These are phyloP conservation scores for Rhynchopsitta pachyrhyncha DNA, from an alignment of 2,113 vertebrate genomes.

Conservation along the genomic window DNA sequence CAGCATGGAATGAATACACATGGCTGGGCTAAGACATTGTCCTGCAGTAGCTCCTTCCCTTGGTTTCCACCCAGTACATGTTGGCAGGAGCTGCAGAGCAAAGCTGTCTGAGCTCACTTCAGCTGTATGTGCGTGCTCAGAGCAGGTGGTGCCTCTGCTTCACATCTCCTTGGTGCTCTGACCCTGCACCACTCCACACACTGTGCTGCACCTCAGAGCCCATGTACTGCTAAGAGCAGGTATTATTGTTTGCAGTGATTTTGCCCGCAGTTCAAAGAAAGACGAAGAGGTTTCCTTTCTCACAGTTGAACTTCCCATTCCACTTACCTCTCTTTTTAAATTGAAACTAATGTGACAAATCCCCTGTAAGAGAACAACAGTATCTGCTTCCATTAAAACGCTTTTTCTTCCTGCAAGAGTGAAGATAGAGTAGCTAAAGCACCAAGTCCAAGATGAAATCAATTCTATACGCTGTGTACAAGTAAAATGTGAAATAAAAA, in stretches of 20 bases:
- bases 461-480: neutral
- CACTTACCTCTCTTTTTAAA: neutral
- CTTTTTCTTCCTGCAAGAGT: neutral
- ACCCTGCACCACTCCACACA: accelerated
- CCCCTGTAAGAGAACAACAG: neutral
- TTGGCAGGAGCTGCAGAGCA: accelerated
- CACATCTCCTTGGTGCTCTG: accelerated
- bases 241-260: accelerated
- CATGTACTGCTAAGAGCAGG: accelerated
- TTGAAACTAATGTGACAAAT: neutral
- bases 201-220: neutral
- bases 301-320: neutral
- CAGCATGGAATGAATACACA: accelerated
- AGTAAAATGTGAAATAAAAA: conserved; percentile 12
- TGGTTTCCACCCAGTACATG: accelerated
- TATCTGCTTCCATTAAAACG: neutral
- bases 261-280: neutral
- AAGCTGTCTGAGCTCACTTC: accelerated
- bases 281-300: neutral
- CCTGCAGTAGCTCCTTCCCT: neutral
- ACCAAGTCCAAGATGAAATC: neutral
- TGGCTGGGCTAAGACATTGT: neutral
- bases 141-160: accelerated
- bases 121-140: accelerated
- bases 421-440: neutral